Evolutionary conservation across 2,113 vertebrate genomes (phyloP).

Genomic region (Crotalus viridis): DNA sequence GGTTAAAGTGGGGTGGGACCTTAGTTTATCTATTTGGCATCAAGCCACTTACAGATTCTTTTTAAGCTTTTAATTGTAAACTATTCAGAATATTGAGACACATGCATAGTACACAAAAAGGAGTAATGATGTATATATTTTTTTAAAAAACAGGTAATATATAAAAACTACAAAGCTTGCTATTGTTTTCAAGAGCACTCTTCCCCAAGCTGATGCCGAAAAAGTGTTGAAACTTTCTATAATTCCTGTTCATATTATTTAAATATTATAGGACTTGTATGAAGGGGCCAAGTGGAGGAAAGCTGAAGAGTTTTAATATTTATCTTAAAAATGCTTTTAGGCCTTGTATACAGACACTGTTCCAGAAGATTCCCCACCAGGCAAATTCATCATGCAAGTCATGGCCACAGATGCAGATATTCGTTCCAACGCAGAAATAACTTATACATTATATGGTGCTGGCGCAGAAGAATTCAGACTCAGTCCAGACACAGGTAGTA

Average conservation of each 20-base stretch:
- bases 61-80: neutral
- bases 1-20: neutral
- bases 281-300: neutral
- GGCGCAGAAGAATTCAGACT: conserved; percentile 89
- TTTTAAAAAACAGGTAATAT: neutral
- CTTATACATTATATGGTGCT: conserved; percentile 82
- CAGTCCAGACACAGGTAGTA: conserved; percentile 86
- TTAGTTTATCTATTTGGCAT: neutral
- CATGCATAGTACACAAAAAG: neutral
- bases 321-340: conserved; percentile 68
- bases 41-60: neutral
- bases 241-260: neutral
- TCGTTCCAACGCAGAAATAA: conserved; percentile 92
- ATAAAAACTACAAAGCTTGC: neutral
- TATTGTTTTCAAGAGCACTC: neutral
- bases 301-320: neutral
- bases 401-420: conserved; percentile 91
- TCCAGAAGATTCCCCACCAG: conserved; percentile 85
- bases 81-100: neutral
- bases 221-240: neutral
- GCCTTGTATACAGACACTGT: conserved; percentile 81
- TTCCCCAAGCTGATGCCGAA: neutral
- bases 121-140: neutral
- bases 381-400: conserved; percentile 87
- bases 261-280: neutral